Percentiles rank a stretch among this genome's conserved stretches.
Conservation (phyloP, 2,888 invertebrate species). For the Trilocha varians region DNA sequence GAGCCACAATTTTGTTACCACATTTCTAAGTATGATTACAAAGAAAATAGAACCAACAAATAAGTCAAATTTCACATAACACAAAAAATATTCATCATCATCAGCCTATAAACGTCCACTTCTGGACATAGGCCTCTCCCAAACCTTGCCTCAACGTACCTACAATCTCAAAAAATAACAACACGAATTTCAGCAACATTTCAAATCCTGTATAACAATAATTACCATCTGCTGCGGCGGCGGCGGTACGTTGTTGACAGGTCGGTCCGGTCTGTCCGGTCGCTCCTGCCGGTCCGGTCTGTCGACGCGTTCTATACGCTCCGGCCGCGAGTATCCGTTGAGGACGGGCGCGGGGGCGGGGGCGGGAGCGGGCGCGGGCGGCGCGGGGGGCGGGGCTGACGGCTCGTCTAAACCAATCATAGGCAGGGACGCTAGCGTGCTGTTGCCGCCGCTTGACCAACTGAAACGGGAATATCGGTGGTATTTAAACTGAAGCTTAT, state of each 20-base stretch:
- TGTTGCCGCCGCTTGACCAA: constrained; percentile 78
- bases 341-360: constrained; percentile 11
- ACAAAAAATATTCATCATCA: no score
- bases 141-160: not conserved
- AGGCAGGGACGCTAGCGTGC: constrained; percentile 82
- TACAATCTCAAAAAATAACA: no score
- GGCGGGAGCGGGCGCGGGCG: constrained; percentile 15
- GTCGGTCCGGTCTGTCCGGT: not conserved
- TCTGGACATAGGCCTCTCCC: no score
- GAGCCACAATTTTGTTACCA: no score
- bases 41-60: no score
- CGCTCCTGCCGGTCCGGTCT: not conserved
- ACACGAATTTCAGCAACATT: no score
- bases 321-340: no score
- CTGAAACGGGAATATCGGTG: constrained; percentile 42
- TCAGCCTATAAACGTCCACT: no score
- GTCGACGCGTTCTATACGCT: no score
- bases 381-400: constrained; percentile 21
- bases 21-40: no score
- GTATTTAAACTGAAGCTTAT: no score
- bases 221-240: not conserved
- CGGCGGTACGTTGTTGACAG: constrained; percentile 1
- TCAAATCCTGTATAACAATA: not conserved
- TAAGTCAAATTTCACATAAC: no score
- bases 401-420: constrained; percentile 82